phyloP scores from a whole-genome alignment of 2,113 vertebrate genomes.

The Anguilla japonica region DNA sequence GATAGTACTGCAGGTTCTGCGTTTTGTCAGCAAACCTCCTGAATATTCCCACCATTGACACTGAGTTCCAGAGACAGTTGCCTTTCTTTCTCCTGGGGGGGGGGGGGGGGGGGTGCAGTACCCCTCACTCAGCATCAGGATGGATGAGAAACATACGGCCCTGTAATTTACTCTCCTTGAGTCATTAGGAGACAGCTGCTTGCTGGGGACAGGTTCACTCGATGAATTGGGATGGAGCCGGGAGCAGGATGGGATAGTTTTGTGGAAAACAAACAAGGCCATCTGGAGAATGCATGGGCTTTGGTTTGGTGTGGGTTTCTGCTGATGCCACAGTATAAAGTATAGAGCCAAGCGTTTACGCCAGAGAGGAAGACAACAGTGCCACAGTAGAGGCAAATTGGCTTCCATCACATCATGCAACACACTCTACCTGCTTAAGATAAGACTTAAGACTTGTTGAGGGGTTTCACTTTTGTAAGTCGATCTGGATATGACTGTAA shows the following conservation, averaged over 20 bases:
- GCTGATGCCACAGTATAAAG: not conserved
- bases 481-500: no score
- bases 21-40: not conserved
- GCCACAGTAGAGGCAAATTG: no score
- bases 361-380: not conserved
- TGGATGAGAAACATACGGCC: slow-evolving; percentile 14
- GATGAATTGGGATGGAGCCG: slow-evolving; percentile 17
- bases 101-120: no score
- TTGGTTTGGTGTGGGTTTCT: not conserved
- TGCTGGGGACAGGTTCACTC: slow-evolving; percentile 15
- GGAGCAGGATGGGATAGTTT: slow-evolving; percentile 22
- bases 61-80: no score
- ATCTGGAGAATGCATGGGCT: slow-evolving; percentile 24
- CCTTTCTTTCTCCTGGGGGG: not conserved
- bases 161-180: slow-evolving; percentile 24
- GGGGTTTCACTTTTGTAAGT: no score
- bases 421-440: no score
- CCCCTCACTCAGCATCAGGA: not conserved
- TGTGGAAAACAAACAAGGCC: slow-evolving; percentile 17
- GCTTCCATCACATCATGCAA: not conserved
- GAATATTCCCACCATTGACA: not conserved
- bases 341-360: not conserved
- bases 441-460: no score
- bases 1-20: not conserved
- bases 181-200: slow-evolving; percentile 28